Evolutionary conservation across 2,888 invertebrate species (phyloP).

Genomic region (Cantharis nigra): DNA sequence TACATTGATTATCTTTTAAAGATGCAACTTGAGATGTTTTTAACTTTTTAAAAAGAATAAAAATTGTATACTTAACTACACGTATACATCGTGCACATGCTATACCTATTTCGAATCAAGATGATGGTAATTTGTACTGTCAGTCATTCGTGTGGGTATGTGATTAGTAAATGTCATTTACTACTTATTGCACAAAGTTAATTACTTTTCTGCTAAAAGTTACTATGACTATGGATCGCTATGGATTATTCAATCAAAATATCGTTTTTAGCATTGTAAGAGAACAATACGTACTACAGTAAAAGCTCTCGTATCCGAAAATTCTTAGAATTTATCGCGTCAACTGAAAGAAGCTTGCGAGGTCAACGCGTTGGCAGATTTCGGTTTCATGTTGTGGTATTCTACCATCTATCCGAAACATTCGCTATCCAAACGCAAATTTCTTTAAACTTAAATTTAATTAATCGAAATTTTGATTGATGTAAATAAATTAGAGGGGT

Average conservation of each 20-base stretch:
- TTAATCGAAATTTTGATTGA: too few relatives aligned
- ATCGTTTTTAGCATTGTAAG: too few relatives aligned
- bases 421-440: too few relatives aligned
- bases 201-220: background rate
- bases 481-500: too few relatives aligned
- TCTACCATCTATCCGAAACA: too few relatives aligned
- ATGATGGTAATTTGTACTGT: background rate
- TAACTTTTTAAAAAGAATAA: conserved; percentile 17
- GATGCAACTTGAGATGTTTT: conserved; percentile 24
- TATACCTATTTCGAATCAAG: background rate
- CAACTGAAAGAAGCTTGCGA: too few relatives aligned
- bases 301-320: too few relatives aligned
- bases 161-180: background rate
- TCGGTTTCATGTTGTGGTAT: too few relatives aligned
- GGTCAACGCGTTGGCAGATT: too few relatives aligned
- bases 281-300: too few relatives aligned
- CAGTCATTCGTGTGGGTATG: background rate
- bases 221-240: background rate
- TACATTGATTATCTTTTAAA: conserved; percentile 32
- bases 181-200: background rate
- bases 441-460: too few relatives aligned
- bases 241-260: background rate
- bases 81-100: background rate
- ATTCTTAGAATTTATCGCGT: too few relatives aligned
- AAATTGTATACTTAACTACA: background rate